Evolutionary conservation across 2,888 invertebrate species (phyloP).

Genomic region (Agrochola macilenta): DNA sequence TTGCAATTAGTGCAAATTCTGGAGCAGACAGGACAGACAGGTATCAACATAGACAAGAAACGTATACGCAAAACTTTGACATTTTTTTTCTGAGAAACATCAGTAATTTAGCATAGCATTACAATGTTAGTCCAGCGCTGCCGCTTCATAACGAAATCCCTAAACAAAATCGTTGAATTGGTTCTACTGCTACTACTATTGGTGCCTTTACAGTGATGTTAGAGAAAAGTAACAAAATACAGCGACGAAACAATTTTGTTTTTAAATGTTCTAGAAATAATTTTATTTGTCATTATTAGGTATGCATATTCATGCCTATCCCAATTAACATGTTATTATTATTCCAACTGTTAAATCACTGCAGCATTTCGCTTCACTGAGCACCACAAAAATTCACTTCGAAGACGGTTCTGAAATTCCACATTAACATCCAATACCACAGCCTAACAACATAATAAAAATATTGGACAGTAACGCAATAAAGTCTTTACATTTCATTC

Average conservation of each 20-base stretch:
- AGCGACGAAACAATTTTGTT: no score
- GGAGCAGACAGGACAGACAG: no score
- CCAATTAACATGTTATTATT: conserved; percentile 1
- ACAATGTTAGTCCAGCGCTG: background rate
- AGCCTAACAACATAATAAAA: background rate
- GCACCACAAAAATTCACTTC: background rate
- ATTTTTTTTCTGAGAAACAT: background rate
- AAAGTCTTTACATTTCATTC: conserved; percentile 15
- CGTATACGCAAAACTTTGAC: background rate
- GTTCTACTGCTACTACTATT: background rate
- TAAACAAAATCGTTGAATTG: background rate
- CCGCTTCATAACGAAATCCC: background rate
- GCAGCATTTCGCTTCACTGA: background rate
- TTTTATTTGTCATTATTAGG: conserved; percentile 5
- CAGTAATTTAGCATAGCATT: background rate
- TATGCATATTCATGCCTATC: conserved; percentile 3
- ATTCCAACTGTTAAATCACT: background rate
- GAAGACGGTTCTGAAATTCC: conserved; percentile 8
- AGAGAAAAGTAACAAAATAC: background rate
- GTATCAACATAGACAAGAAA: background rate
- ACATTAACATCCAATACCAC: conserved; percentile 23
- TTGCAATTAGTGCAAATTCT: background rate
- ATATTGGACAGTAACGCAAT: conserved; percentile 22
- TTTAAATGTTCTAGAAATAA: background rate
- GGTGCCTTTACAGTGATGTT: background rate